These are phyloP conservation scores for Tragulus kanchil DNA, from an alignment of 2,113 vertebrate species.

Conservation along the genomic window DNA sequence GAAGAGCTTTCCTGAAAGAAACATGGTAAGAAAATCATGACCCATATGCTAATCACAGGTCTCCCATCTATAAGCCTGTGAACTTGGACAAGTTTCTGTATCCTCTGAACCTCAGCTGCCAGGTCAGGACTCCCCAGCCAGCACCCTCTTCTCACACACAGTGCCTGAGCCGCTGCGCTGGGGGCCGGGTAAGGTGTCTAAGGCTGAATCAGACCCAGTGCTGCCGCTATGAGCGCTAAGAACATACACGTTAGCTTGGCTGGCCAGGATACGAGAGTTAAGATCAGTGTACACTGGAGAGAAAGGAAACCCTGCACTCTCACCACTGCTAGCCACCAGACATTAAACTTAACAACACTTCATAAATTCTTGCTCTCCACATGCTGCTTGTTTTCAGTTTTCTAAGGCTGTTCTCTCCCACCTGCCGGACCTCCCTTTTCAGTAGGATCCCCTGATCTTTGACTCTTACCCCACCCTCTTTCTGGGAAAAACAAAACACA, in stretches of 20 bases:
- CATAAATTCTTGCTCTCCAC: neutral
- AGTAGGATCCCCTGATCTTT: neutral
- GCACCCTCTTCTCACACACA: neutral
- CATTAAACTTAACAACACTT: neutral
- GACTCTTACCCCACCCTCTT: neutral
- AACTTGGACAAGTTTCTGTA: neutral
- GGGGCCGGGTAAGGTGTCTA: neutral
- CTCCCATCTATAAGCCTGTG: neutral
- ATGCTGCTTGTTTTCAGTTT: neutral
- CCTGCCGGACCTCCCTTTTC: neutral
- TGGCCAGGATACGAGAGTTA: neutral
- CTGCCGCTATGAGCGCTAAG: neutral
- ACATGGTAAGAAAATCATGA: neutral
- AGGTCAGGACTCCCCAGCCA: neutral
- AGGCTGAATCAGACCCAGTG: neutral
- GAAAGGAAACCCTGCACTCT: neutral
- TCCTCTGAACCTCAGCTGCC: neutral
- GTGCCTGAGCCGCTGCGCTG: neutral
- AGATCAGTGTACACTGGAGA: neutral
- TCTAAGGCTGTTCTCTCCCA: neutral
- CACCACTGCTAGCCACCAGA: neutral
- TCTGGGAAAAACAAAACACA: neutral
- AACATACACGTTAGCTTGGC: neutral
- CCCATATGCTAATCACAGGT: neutral
- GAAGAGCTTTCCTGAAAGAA: neutral